A percentile compares a stretch with the other conserved stretches of the same genome.
Evolutionary conservation across 1,140 invertebrate species (phyloP).

Genomic region (Leptinotarsa texana): DNA sequence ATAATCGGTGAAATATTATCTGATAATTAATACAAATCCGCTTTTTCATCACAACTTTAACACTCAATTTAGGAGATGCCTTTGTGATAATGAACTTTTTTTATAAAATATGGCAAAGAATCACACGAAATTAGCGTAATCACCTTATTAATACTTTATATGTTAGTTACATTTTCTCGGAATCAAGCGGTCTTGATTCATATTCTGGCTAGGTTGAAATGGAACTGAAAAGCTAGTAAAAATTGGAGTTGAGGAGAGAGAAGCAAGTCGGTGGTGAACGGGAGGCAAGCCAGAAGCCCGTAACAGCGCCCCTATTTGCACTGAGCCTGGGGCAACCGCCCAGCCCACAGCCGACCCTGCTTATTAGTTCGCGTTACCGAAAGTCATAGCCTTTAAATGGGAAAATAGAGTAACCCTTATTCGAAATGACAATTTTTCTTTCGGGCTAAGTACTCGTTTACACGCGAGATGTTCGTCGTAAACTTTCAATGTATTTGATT

Average conservation of each 20-base stretch:
- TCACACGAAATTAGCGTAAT: too few species aligned
- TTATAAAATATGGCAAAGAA: too few species aligned
- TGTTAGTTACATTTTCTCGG: too few species aligned
- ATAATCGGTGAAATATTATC: too few species aligned
- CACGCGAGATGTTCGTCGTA: not conserved
- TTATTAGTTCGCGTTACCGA: conserved; percentile 6
- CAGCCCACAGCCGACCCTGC: not conserved
- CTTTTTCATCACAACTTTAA: too few species aligned
- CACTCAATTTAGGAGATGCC: too few species aligned
- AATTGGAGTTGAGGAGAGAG: not conserved
- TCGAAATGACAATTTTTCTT: not conserved
- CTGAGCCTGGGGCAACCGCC: not conserved
- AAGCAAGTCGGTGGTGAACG: not conserved
- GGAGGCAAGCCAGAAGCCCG: not conserved
- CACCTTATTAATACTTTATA: too few species aligned
- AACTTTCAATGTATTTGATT: not conserved
- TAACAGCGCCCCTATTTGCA: not conserved
- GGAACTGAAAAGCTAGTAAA: too few species aligned
- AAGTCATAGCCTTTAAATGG: not conserved
- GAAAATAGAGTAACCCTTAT: not conserved
- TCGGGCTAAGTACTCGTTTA: not conserved
- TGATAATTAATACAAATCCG: too few species aligned
- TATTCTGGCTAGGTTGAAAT: too few species aligned
- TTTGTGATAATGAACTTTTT: too few species aligned
- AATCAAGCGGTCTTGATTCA: too few species aligned